Evolutionary conservation across 2,888 invertebrate species (phyloP).

Genomic region (Didymodactylos carnosus): DNA sequence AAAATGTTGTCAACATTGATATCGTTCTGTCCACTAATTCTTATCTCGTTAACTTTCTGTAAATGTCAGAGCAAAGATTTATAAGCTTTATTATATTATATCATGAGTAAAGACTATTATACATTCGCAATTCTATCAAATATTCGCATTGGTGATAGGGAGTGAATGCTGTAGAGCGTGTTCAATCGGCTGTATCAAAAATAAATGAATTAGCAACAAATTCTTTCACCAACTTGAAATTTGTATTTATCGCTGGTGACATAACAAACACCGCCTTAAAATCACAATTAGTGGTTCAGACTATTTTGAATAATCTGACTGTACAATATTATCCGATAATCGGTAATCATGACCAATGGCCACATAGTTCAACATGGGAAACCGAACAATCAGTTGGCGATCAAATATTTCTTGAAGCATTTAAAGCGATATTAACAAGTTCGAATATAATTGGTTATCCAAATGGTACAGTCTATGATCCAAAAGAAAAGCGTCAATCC

Average conservation of each 20-base stretch:
- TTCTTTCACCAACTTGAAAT: neutral
- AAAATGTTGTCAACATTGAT: too few species aligned
- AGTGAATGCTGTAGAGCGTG: neutral
- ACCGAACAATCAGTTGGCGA: neutral
- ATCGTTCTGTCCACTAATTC: too few species aligned
- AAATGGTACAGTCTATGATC: neutral
- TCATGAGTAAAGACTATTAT: neutral
- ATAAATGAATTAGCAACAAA: neutral
- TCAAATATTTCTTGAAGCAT: neutral
- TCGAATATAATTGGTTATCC: neutral
- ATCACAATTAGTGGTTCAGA: neutral
- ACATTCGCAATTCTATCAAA: neutral
- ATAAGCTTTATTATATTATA: too few species aligned
- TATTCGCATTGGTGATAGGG: neutral
- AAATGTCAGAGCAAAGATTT: too few species aligned
- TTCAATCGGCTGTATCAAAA: neutral
- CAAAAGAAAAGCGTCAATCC: neutral
- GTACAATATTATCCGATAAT: neutral
- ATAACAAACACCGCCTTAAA: neutral
- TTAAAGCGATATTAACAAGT: neutral
- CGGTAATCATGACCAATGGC: conserved; percentile 1
- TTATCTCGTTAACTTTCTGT: too few species aligned
- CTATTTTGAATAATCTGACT: neutral
- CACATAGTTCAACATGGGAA: neutral
- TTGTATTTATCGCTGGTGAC: neutral